Evolutionary conservation across 2,797 vertebrate species (phyloP).

Genomic region (Poecile montanus): DNA sequence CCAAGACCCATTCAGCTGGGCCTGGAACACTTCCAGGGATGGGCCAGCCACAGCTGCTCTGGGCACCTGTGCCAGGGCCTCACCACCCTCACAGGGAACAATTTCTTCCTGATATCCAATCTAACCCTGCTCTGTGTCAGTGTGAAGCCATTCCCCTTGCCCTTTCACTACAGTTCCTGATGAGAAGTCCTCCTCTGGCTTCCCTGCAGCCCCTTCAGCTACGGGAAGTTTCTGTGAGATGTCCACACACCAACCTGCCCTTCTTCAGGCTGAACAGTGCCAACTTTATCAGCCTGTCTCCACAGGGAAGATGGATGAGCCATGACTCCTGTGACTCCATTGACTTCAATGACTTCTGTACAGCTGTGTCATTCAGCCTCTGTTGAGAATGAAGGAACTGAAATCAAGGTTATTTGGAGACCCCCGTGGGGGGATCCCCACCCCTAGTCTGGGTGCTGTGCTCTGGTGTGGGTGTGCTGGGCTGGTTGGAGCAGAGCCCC

Average conservation of each 20-base stretch:
- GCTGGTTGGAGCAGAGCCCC: neutral
- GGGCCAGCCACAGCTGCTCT: neutral
- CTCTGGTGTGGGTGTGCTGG: too few relatives aligned
- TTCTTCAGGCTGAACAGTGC: neutral
- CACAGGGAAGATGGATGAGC: neutral
- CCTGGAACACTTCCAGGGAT: accelerated
- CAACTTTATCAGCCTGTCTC: neutral
- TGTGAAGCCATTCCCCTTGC: neutral
- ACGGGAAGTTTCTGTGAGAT: neutral
- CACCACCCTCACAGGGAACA: accelerated
- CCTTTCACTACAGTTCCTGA: neutral
- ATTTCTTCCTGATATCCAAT: neutral
- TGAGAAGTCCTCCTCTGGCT: neutral
- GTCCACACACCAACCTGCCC: neutral
- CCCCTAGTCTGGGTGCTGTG: accelerated
- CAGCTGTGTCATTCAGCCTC: neutral
- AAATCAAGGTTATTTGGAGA: neutral
- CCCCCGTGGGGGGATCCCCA: too few relatives aligned
- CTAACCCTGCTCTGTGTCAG: neutral
- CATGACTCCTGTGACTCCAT: too few relatives aligned
- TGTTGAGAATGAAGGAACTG: neutral
- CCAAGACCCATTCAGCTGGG: accelerated
- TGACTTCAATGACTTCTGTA: neutral
- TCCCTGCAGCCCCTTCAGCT: neutral
- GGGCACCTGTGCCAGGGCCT: neutral